A percentile compares a stretch with the other conserved stretches of the same genome.
Evolutionary conservation across 35 echinoderm and acorn worm genomes (phyloP).

Genomic region (Apostichopus parvimensis): DNA sequence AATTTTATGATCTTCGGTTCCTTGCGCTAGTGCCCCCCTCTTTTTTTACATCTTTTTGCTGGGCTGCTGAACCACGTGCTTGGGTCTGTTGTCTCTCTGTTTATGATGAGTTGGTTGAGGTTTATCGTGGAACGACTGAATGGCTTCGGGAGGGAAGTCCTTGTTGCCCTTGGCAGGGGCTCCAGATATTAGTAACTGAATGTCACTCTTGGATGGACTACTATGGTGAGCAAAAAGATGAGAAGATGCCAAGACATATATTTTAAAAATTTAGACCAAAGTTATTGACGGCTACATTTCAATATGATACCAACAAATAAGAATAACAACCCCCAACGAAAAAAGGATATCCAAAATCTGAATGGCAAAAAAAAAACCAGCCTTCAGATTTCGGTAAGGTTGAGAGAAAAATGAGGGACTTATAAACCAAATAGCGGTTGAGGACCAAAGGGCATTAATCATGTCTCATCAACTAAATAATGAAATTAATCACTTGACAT

Average conservation of each 20-base stretch:
- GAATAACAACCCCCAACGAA: no score
- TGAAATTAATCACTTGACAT: no score
- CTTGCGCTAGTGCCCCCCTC: neutral
- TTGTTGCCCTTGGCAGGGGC: slow-evolving; percentile 85
- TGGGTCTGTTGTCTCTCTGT: slow-evolving; percentile 43
- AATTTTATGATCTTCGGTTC: neutral
- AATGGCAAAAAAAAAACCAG: no score
- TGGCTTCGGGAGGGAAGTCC: slow-evolving; percentile 88
- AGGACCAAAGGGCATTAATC: no score
- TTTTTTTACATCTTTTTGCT: slow-evolving; percentile 48
- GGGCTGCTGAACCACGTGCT: slow-evolving; percentile 66
- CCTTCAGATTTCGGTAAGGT: no score
- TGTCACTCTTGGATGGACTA: slow-evolving; percentile 71
- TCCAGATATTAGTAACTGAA: slow-evolving; percentile 75
- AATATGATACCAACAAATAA: no score
- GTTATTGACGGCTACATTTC: no score
- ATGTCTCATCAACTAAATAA: no score
- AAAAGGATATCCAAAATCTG: no score
- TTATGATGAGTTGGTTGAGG: slow-evolving; percentile 83
- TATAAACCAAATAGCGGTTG: no score
- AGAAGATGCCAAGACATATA: neutral
- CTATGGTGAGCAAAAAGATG: neutral
- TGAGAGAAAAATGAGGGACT: no score
- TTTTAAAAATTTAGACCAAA: no score
- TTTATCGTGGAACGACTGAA: slow-evolving; percentile 82